Conservation (phyloP, 1,140 invertebrate species). For the Lerema accius region DNA sequence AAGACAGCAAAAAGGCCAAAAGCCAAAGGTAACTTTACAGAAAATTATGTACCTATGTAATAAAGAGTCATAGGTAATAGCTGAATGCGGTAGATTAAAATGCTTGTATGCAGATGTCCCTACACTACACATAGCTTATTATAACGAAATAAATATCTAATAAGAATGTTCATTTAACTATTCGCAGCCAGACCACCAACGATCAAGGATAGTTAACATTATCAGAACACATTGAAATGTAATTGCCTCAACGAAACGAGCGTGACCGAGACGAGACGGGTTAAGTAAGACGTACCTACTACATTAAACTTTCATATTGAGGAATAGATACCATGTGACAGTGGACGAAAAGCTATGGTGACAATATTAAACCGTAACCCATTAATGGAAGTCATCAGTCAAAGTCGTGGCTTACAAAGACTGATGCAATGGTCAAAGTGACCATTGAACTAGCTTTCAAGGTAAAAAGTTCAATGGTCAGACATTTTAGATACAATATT, state of each 20-base stretch:
- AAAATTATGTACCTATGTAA: no score
- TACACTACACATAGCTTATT: no score
- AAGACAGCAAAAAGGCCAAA: no score
- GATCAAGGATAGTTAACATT: constrained; percentile 35
- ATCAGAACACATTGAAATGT: constrained; percentile 39
- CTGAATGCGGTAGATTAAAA: no score
- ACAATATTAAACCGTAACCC: constrained; percentile 36
- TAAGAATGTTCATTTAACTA: no score
- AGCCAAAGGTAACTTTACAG: no score
- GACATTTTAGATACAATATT: no score
- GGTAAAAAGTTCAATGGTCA: constrained; percentile 13
- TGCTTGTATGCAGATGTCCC: no score
- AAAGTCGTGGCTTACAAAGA: constrained; percentile 47
- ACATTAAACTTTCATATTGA: constrained; percentile 36
- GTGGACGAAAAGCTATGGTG: constrained; percentile 30
- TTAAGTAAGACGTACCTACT: no score
- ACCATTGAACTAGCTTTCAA: constrained; percentile 7
- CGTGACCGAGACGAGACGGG: constrained; percentile 32
- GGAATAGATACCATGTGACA: constrained; percentile 14
- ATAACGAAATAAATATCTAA: no score
- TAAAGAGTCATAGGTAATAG: no score
- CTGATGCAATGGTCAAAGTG: constrained; percentile 27
- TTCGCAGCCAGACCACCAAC: constrained; percentile 36
- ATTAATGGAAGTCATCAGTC: constrained; percentile 54
- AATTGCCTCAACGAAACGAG: constrained; percentile 36